Conservation (phyloP, 2,113 vertebrate genomes). For the Ivindomyrus marchei region DNA sequence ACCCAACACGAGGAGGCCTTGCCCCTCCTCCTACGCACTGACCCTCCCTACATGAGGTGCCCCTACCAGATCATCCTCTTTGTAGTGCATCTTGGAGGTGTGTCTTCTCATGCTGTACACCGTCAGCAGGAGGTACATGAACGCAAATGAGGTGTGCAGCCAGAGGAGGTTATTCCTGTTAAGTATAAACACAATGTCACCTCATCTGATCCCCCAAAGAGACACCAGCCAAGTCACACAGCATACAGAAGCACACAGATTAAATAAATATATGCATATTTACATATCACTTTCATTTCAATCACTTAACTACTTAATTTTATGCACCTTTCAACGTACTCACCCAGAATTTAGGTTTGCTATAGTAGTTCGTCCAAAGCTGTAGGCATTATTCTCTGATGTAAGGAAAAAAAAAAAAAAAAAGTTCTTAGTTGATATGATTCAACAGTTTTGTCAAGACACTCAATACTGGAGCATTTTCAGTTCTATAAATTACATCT, state of each 20-base stretch:
- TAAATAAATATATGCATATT: not conserved
- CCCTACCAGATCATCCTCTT: slow-evolving; percentile 89
- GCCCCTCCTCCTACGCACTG: not conserved
- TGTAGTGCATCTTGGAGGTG: slow-evolving; percentile 98
- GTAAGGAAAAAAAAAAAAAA: slow-evolving; percentile 5
- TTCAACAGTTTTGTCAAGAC: not conserved
- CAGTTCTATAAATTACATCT: not conserved
- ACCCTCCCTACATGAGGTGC: not conserved
- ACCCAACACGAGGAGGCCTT: not conserved
- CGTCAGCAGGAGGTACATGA: slow-evolving; percentile 90
- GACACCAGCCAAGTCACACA: not conserved
- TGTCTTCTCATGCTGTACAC: slow-evolving; percentile 97
- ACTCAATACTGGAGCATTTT: not conserved
- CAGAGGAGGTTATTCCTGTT: slow-evolving; percentile 85
- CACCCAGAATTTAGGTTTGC: slow-evolving; percentile 92
- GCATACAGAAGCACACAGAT: not conserved
- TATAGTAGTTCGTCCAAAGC: slow-evolving; percentile 94
- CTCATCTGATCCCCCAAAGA: not conserved
- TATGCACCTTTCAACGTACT: slow-evolving; percentile 35
- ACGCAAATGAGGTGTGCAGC: slow-evolving; percentile 93
- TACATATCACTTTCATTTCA: not conserved
- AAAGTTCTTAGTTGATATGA: not conserved
- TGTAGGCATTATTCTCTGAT: slow-evolving; percentile 92
- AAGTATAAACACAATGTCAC: not conserved
- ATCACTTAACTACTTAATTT: not conserved